Evolutionary conservation across 1,140 invertebrate genomes (phyloP).

Genomic region (Cephus cinctus): DNA sequence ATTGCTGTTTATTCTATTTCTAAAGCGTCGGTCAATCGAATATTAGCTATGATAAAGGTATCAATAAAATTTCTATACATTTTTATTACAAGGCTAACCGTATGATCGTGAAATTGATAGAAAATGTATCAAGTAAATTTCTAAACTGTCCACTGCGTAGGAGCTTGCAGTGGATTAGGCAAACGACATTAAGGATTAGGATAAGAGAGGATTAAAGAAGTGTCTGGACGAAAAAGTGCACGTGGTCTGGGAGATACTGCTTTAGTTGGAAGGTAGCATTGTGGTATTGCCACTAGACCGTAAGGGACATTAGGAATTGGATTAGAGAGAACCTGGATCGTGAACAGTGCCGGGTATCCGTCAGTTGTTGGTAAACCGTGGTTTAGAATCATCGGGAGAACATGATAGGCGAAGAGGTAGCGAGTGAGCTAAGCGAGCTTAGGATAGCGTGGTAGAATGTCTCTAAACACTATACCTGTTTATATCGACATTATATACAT

Average conservation of each 20-base stretch:
- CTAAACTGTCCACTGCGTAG: no score
- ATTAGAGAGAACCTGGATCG: constrained; percentile 29
- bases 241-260: background rate
- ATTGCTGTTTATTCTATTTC: no score
- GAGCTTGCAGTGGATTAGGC: constrained; percentile 33
- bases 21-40: no score
- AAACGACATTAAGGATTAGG: constrained; percentile 31
- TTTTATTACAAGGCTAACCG: no score
- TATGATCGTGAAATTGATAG: no score
- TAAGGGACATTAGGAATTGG: constrained; percentile 29
- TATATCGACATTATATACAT: no score
- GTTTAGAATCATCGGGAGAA: constrained; percentile 47
- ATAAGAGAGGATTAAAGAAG: constrained; percentile 29
- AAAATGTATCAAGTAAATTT: no score
- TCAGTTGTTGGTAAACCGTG: constrained; percentile 51
- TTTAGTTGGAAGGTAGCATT: background rate
- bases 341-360: constrained; percentile 27
- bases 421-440: constrained; percentile 48
- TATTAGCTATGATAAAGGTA: no score
- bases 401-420: constrained; percentile 41
- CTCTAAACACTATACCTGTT: constrained; percentile 42
- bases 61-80: no score
- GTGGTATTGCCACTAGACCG: constrained; percentile 5
- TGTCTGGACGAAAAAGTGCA: constrained; percentile 5
- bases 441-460: constrained; percentile 39